Base-by-base conservation (phyloP, 1,140 invertebrate genomes). In the Phortica variegata region DNA sequence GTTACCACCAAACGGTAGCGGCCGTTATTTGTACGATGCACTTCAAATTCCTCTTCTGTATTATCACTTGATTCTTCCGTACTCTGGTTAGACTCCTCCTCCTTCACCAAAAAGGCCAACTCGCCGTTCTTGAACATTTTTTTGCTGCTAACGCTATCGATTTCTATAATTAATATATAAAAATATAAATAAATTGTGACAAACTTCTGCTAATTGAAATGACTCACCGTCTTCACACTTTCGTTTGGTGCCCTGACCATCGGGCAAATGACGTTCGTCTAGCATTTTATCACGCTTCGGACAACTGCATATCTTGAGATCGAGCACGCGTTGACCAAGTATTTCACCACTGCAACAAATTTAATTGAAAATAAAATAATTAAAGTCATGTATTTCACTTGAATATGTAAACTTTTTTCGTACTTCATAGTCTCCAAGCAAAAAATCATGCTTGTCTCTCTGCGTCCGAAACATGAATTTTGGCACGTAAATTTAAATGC, bases 401-500 rank as follows among this genome's bases (percentile, higher is more conserved):
- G 3, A 13, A 34, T 32, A 19, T 31, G 16, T 1, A 46, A 18
- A 13, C 26, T 2, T 16, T 3, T 0, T 10, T 18, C 48, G 34
- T 40, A 75, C 72, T 50, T 60, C 10, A 39, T 31, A 36, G 56
- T 68, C 40, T 75, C 72, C 13, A 75, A 34, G 23, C 65, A 56
- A 47, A 74, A 74, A 5, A 75, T 46, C 19, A 72, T 18, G 31
- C 56, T 50, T 0, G 71, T 75, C 43, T 72, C 63, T 38, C 63
- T 66, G 29, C 72, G 63, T 5, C 68, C 68, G 43, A 75, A 57
- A 36, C 72, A 75, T 2, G 72, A 75, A 37, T 75, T 75, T 31
- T 72, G 68, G 19, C 72, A 75, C 3, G 57, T 55, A 21, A 75
- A 75, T 21, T 57, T 66, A 3, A 75, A 58, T 15, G 60, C 72